phyloP scores from a whole-genome alignment of 2,888 invertebrate genomes.

The Schizaphis graminum region DNA sequence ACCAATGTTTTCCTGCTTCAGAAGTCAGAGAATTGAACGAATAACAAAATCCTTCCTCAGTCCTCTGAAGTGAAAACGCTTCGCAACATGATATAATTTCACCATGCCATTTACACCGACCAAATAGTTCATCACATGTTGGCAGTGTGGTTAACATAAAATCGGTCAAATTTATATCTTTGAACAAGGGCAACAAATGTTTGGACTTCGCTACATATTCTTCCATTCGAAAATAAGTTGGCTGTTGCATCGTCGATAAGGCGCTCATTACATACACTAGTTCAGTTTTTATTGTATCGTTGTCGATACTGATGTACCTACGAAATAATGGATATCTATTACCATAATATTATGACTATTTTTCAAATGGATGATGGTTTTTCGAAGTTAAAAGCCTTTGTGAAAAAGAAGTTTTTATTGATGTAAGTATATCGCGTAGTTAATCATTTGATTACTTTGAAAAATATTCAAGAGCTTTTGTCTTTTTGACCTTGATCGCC shows the following conservation, averaged over 20 bases:
- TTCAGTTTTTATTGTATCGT: conserved; percentile 39
- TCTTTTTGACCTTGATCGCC: conserved; percentile 67
- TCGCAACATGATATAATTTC: conserved; percentile 67
- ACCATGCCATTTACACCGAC: conserved; percentile 68
- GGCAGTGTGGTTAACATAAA: conserved; percentile 68
- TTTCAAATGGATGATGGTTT: neutral
- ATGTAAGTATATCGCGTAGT: neutral
- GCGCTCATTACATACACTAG: conserved; percentile 67
- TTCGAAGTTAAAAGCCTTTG: neutral
- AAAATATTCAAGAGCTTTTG: conserved; percentile 67
- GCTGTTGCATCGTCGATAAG: conserved; percentile 68
- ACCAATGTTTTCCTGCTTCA: conserved; percentile 68
- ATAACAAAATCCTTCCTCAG: conserved; percentile 69
- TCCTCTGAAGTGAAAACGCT: conserved; percentile 68
- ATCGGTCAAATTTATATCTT: conserved; percentile 68
- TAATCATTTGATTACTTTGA: conserved; percentile 61
- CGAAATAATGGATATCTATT: neutral
- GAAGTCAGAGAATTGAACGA: conserved; percentile 69
- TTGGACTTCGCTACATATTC: conserved; percentile 65
- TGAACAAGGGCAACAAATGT: conserved; percentile 66
- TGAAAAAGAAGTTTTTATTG: neutral
- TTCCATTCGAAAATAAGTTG: conserved; percentile 68
- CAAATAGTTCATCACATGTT: conserved; percentile 68
- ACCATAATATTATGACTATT: neutral
- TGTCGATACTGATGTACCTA: conserved; percentile 63